Evolutionary conservation across 2,888 invertebrate genomes (phyloP).

Genomic region (Nycteola revayana): DNA sequence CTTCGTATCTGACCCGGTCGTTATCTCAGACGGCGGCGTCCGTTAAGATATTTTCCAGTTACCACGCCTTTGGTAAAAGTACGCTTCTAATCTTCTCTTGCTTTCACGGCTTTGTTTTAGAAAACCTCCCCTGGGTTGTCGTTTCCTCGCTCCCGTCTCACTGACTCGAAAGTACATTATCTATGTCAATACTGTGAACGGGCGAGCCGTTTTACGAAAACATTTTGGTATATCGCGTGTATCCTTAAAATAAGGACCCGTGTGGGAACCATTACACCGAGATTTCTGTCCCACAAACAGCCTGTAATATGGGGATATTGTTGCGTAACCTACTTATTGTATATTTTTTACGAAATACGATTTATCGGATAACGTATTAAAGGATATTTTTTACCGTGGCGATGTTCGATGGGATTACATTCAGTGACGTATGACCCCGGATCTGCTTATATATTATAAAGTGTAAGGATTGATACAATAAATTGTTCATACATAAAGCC

Average conservation of each 20-base stretch:
- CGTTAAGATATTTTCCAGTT: constrained; percentile 50
- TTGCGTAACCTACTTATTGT: constrained; percentile 33
- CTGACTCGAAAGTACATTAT: constrained; percentile 63
- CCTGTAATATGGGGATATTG: constrained; percentile 43
- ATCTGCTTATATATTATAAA: too few relatives aligned
- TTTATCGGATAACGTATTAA: constrained; percentile 30
- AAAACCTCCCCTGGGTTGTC: constrained; percentile 56
- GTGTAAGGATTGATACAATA: too few relatives aligned
- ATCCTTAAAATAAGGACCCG: constrained; percentile 65
- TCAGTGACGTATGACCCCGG: constrained; percentile 19
- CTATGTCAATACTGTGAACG: constrained; percentile 71
- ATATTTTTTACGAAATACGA: constrained; percentile 36
- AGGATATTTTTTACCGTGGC: constrained; percentile 22
- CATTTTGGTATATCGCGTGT: constrained; percentile 72
- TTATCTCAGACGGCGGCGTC: constrained; percentile 40
- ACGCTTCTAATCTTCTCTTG: constrained; percentile 61
- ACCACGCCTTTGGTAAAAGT: constrained; percentile 52
- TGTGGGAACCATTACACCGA: constrained; percentile 67
- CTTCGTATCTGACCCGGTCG: constrained; percentile 39
- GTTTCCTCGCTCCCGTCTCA: constrained; percentile 38
- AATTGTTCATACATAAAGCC: too few relatives aligned
- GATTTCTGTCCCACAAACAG: constrained; percentile 61
- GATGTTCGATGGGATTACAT: constrained; percentile 23
- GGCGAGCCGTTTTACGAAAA: constrained; percentile 68
- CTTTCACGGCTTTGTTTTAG: constrained; percentile 67